Base-by-base conservation (phyloP, 1,140 invertebrate genomes). In the Galendromus occidentalis region DNA sequence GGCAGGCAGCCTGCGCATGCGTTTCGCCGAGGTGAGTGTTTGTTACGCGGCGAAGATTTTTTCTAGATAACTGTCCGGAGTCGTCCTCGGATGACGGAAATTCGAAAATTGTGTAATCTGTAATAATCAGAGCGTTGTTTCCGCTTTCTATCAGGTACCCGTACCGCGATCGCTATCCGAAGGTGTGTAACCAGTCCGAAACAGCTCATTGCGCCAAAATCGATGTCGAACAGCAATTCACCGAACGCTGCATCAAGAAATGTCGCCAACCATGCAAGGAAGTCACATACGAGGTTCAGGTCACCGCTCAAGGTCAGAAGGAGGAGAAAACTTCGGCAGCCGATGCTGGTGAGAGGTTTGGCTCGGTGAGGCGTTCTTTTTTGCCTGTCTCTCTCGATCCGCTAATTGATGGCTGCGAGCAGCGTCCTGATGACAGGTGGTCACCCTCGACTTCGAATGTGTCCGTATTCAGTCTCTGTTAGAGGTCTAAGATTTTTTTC, bases 251-350 rank as follows among this genome's bases (percentile, higher is more conserved):
- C 51, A 59, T 59, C 22, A 25, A 33, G 6, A 25, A 59, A 9
- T 59, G 51, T 59, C 51, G 51, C 22, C 51, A 59, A 33, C 51
- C 51, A 14, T 59, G 51, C 20, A 2, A 59, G 22, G 51, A 59
- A 25, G 51, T 59, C 12, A 59, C 22, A 22, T 59, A 59, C 33
- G 51, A 59, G 51, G 51, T 59, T 6, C 51, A 59, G 51, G 51
- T 59, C 4, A 59, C 51, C 14, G 51, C 51, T 59, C 51, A 59
- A 22, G 51, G 51, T 29, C 22, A 18, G 22, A 59, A 59, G 20
- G 51, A 59, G 22, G 51, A 22, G 14, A 25, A 59, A 59, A 33
- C 51, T 22, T 1, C 14, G n/a, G 51, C 4, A 39, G 9, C 22
- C 1, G 14, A 25, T 59, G 12, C 51, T 29, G 22, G 22, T 20